Percentiles rank a stretch among this genome's conserved stretches.
Conservation (phyloP, 2,113 vertebrate species). For the Lophotis ruficrista region DNA sequence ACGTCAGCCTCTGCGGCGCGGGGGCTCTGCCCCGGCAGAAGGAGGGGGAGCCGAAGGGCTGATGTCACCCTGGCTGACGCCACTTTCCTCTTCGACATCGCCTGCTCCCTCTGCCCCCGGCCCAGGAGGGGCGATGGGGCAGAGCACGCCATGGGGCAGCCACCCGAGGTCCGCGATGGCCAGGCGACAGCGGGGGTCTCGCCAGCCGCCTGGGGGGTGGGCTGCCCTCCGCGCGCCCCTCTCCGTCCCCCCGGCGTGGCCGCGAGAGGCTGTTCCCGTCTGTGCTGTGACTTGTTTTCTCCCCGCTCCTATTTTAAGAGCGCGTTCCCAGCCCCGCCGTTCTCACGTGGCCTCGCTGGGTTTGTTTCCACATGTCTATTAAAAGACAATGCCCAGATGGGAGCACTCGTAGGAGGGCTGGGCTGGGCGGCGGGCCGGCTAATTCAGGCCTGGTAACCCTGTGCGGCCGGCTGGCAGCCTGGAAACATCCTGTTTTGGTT, state of each 20-base stretch:
- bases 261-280: not conserved
- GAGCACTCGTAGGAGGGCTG: slow-evolving; percentile 50
- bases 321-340: not conserved
- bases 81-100: not conserved
- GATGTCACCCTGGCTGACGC: not conserved
- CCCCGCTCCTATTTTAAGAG: slow-evolving; percentile 67
- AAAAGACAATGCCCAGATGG: slow-evolving; percentile 74
- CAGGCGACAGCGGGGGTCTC: not conserved
- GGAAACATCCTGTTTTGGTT: slow-evolving; percentile 63
- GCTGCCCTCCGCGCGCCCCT: accelerated
- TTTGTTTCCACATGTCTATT: slow-evolving; percentile 75
- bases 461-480: not conserved
- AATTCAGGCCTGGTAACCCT: slow-evolving; percentile 45
- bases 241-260: not conserved
- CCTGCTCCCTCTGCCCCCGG: not conserved
- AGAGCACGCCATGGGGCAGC: not conserved
- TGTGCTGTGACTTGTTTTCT: not conserved
- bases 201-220: accelerated
- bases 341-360: slow-evolving; percentile 45
- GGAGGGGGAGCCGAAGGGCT: not conserved
- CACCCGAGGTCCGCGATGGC: accelerated
- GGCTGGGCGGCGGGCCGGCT: slow-evolving; percentile 24
- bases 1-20: accelerated
- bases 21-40: not conserved
- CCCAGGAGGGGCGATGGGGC: not conserved